Base-by-base conservation (phyloP, 2,888 invertebrate species). In the Ophion obscuratus region DNA sequence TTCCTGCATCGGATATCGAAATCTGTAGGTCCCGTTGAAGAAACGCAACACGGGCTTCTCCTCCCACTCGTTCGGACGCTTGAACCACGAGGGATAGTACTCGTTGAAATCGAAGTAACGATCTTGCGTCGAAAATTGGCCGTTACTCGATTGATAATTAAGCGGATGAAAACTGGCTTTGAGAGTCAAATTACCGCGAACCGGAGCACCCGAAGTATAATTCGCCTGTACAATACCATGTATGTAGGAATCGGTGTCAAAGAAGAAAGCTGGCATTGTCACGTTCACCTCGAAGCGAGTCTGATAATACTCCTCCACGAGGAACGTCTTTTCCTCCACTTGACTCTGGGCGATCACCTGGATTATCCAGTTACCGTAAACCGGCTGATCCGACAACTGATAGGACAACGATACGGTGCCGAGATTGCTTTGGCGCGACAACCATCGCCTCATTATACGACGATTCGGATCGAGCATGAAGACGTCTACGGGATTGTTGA, bases 281-380 rank as follows among this genome's bases (percentile, higher is more conserved):
- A 99, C 98, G 94, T 99, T 99, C 0, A 98, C 98, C 95, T 99
- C 99, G 93, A 98, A 99, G 89, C 98, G 95, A 0, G 98, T 98
- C 94, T 98, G 98, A 94, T 98, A 99, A 94, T 98, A 99, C 95
- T 99, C 99, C 93, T 99, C 98, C 0, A 99, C 98, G 9, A 96
- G 94, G 94, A 99, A 99, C 78, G 96, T 96, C 61, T 97, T 96
- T 93, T 98, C 97, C 94, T 99, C 98, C 2, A 96, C 95, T 94
- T 98, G 98, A 0, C 98, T 97, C 92, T 98, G 97, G 0, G 98
- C 99, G 88, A 97, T 96, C 0, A 99, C 97, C 87, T 97, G 96
- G 88, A 99, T 97, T 67, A 96, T 96, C 99, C 99, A 99, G 92
- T 97, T 97, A 9, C 99, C 99, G 94, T 97, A 99, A 67, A 97